These are phyloP conservation scores for Burhinus oedicnemus DNA, from an alignment of 2,113 vertebrate species.

Conservation along the genomic window DNA sequence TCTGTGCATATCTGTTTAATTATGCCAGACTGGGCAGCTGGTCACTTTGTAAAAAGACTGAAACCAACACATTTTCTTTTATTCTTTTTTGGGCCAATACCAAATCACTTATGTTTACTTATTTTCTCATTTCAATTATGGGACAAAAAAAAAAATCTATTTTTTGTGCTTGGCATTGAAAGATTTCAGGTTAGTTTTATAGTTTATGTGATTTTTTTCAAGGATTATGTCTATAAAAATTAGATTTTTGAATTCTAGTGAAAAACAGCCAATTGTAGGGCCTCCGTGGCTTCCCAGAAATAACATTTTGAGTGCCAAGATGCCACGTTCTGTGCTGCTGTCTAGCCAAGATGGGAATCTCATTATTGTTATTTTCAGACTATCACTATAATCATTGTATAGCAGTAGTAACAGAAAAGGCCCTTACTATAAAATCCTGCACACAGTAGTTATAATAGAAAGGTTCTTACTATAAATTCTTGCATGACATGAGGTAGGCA, in stretches of 20 bases:
- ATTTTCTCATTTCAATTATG: background rate
- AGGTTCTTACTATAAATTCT: background rate
- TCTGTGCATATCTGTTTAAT: background rate
- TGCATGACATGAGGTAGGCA: background rate
- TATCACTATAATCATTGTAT: background rate
- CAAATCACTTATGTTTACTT: background rate
- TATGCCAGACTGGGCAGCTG: background rate
- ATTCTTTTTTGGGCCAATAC: background rate
- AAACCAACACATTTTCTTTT: background rate
- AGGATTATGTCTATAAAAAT: background rate
- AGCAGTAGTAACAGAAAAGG: background rate
- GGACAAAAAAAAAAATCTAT: rapidly evolving
- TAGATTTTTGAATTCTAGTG: background rate
- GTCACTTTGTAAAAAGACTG: background rate
- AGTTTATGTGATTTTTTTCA: background rate
- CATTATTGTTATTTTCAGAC: background rate
- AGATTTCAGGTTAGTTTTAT: background rate
- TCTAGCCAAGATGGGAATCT: background rate
- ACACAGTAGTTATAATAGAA: background rate
- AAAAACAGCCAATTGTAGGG: background rate
- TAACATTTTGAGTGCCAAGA: background rate
- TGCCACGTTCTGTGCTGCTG: background rate
- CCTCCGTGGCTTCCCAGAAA: background rate
- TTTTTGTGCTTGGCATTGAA: background rate
- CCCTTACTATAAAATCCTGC: background rate